These are phyloP conservation scores for Myrmecophaga tridactyla DNA, from an alignment of 2,113 vertebrate genomes.

Conservation along the genomic window DNA sequence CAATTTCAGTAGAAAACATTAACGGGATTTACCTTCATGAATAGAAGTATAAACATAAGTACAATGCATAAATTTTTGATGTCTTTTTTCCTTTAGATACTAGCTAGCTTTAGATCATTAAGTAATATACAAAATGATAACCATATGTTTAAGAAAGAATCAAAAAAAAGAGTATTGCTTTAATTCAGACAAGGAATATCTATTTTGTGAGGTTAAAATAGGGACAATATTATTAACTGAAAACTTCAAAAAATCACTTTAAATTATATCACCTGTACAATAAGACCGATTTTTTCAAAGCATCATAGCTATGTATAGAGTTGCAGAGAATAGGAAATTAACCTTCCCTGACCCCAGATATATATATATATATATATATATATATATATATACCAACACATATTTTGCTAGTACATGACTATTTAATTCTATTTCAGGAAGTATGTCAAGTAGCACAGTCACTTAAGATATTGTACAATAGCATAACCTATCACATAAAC, in stretches of 20 bases:
- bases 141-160: neutral
- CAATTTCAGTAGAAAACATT: neutral
- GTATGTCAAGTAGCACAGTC: neutral
- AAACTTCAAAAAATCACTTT: slow-evolving; percentile 31
- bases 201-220: neutral
- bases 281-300: neutral
- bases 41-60: neutral
- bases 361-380: no score
- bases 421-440: slow-evolving; percentile 1
- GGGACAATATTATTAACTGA: neutral
- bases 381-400: no score
- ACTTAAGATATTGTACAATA: neutral
- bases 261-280: neutral
- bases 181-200: neutral
- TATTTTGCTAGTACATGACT: neutral
- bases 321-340: neutral
- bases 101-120: neutral
- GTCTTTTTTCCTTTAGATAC: neutral
- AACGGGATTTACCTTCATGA: neutral
- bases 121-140: neutral
- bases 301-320: neutral
- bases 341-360: neutral
- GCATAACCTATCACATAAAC: neutral
- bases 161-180: neutral
- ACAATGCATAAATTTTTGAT: neutral